Evolutionary conservation across 30 jellyfish, hydroid and myxozoan species (phyloP).

Genomic region (Cassiopea andromeda): DNA sequence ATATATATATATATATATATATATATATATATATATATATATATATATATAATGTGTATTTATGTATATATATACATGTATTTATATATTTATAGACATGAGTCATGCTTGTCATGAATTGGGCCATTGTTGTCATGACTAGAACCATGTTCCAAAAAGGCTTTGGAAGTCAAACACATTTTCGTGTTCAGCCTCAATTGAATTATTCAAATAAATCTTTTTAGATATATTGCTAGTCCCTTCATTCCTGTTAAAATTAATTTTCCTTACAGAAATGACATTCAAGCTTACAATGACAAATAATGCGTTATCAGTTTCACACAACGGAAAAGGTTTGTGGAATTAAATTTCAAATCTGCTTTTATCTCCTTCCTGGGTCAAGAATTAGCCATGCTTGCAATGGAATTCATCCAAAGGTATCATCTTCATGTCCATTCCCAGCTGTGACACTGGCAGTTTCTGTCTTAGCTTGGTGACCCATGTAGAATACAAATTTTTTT

Average conservation of each 20-base stretch:
- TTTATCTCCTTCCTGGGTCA: not conserved
- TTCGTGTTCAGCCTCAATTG: not conserved
- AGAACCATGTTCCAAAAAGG: not conserved
- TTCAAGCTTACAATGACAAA: slow-evolving; percentile 72
- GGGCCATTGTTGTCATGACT: not conserved
- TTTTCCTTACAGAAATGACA: slow-evolving; percentile 42
- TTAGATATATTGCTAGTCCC: slow-evolving; percentile 6
- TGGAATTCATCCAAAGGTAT: not conserved
- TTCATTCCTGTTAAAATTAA: not conserved
- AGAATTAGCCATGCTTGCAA: not conserved
- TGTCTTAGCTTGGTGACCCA: too few relatives aligned
- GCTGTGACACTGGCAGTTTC: not conserved
- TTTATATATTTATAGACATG: too few relatives aligned
- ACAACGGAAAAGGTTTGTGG: slow-evolving; percentile 64
- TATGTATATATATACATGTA: too few relatives aligned
- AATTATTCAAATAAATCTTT: not conserved
- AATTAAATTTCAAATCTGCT: not conserved
- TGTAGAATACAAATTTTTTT: too few relatives aligned
- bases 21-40: too few relatives aligned
- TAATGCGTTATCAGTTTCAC: slow-evolving; percentile 54
- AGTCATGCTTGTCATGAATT: not conserved
- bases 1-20: too few relatives aligned
- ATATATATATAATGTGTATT: too few relatives aligned
- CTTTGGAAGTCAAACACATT: not conserved
- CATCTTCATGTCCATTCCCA: not conserved